Base-by-base conservation (phyloP, 2,797 vertebrate species). In the Cacajao melanocephalus region DNA sequence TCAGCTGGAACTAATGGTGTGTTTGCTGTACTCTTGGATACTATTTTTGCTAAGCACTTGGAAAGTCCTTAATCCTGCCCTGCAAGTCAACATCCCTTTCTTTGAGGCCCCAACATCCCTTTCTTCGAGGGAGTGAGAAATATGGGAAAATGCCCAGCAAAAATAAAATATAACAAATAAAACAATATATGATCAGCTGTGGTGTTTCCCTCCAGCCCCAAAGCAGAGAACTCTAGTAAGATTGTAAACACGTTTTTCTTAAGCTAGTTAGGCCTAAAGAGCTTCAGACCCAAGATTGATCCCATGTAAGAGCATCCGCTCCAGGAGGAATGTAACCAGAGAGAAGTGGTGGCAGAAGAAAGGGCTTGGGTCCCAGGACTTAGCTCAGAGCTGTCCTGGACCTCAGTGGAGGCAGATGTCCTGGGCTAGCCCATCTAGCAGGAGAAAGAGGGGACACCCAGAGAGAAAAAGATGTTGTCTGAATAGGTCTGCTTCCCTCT, bases 91-190 rank as follows among this genome's bases (percentile, higher is more conserved):
- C 22, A 14, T 75, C 58, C 30, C 10, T 83, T 39, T 17, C 33
- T 48, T 15, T 52, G 57, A 87, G 13, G 26, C 39, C 36, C 20
- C 33, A 70, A 24, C 22, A 14, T 67, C 52, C n/a, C 10, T 83
- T 39, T 17, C 33, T 48, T 15, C 55, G 48, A 76, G 44, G 33
- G 15, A 48, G 19, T 90, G 7, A 46, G 0, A 70, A 76, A 73
- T 50, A 75, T 17, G 19, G 17, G n/a, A 5, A 87, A 70, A 78
- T 46, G 8, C 7, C 75, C 28, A 4, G n/a, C 28, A 50, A 78
- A 94, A 91, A 88, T 20, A 85, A 93, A 81, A 79, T 48, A 55
- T 10, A 84, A 70, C 52, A 88, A 75, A 79, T 83, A 78, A 57
- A 92, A 83, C 14, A 33, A 50, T 44, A 5, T 82, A 39, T 28